These are phyloP conservation scores for Lasioglossum albipes DNA, from an alignment of 1,140 invertebrate species.

Conservation along the genomic window DNA sequence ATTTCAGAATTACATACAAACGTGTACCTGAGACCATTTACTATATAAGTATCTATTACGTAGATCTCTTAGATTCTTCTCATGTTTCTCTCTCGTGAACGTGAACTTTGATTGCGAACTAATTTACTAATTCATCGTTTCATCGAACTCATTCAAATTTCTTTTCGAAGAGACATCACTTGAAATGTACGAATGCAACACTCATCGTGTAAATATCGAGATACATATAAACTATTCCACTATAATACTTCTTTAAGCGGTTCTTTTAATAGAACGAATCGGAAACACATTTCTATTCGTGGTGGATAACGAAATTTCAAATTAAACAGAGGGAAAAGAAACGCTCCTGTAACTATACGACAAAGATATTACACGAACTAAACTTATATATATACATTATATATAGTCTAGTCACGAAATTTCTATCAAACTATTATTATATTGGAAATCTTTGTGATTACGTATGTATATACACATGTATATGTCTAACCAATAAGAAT, in stretches of 20 bases:
- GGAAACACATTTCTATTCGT: background rate
- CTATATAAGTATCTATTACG: background rate
- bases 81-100: background rate
- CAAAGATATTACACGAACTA: slow-evolving; percentile 45
- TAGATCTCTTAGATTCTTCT: slow-evolving; percentile 26
- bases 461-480: slow-evolving; percentile 7
- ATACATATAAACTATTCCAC: background rate
- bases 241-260: background rate
- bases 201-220: slow-evolving; percentile 10
- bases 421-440: slow-evolving; percentile 52
- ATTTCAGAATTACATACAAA: slow-evolving; percentile 18
- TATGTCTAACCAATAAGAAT: slow-evolving; percentile 19
- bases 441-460: slow-evolving; percentile 27
- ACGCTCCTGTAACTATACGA: slow-evolving; percentile 66
- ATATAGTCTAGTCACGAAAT: slow-evolving; percentile 60
- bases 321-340: slow-evolving; percentile 65
- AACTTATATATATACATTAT: slow-evolving; percentile 37
- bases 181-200: background rate
- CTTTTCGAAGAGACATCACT: no score
- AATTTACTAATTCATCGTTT: background rate
- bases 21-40: slow-evolving; percentile 41
- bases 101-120: background rate
- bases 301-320: slow-evolving; percentile 25
- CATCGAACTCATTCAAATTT: background rate
- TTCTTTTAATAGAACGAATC: background rate